These are phyloP conservation scores for Gallinago media DNA, from an alignment of 2,113 vertebrate genomes.

Conservation along the genomic window DNA sequence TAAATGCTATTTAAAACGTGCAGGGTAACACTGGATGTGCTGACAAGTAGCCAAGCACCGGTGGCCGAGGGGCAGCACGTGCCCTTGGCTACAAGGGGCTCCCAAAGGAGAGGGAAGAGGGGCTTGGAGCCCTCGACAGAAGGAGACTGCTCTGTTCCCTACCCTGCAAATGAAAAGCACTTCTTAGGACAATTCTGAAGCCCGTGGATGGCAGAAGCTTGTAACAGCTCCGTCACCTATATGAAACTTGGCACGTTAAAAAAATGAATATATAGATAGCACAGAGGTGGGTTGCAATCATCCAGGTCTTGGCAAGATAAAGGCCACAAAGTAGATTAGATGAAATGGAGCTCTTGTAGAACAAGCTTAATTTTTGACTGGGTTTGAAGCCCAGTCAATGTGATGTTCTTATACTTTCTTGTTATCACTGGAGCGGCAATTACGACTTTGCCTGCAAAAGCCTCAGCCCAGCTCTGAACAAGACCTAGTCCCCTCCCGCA, in stretches of 20 bases:
- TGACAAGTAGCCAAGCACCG: background rate
- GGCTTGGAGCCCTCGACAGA: background rate
- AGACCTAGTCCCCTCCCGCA: background rate
- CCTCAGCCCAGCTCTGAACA: background rate
- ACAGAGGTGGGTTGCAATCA: background rate
- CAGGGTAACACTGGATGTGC: background rate
- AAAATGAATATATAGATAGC: too few relatives aligned
- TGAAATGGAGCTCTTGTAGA: background rate
- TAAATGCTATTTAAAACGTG: background rate
- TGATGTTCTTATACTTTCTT: background rate
- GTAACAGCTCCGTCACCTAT: background rate
- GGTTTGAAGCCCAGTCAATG: background rate
- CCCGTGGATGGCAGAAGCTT: background rate
- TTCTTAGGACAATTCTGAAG: background rate
- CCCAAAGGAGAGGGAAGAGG: background rate
- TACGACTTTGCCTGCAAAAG: background rate
- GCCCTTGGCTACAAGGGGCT: background rate
- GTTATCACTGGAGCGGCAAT: background rate
- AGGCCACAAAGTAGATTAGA: background rate
- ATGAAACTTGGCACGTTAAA: background rate
- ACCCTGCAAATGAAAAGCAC: background rate
- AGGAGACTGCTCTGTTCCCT: background rate
- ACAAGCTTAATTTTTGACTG: background rate
- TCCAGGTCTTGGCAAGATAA: background rate
- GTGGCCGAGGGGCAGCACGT: background rate